phyloP scores from a whole-genome alignment of 23 tunicate genomes.

The Phallusia fumigata region DNA sequence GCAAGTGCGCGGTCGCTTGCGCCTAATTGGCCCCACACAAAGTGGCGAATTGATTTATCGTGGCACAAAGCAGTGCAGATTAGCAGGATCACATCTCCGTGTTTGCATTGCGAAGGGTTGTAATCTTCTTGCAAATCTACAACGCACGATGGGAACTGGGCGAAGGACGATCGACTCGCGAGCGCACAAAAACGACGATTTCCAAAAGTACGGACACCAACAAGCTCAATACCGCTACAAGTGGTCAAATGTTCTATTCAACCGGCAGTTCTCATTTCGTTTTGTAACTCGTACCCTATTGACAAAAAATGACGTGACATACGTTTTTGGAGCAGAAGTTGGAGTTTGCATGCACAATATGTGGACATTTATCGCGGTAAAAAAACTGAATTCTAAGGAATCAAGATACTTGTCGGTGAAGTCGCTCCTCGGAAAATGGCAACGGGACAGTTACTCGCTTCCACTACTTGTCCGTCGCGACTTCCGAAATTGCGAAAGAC shows the following conservation, averaged over 20 bases:
- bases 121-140: neutral
- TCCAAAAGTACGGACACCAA: neutral
- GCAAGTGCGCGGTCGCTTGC: neutral
- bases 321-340: no score
- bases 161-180: neutral
- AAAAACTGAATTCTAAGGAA: no score
- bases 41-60: neutral
- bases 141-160: neutral
- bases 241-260: no score
- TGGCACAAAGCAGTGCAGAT: neutral
- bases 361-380: no score
- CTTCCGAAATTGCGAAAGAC: constrained; percentile 11
- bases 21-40: constrained; percentile 2
- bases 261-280: no score
- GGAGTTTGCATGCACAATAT: no score
- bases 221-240: neutral
- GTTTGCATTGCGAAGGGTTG: neutral
- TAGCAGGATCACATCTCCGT: neutral
- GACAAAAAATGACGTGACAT: no score
- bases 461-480: neutral
- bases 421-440: no score
- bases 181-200: no score
- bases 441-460: no score
- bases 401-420: no score
- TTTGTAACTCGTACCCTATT: no score